Conservation (phyloP, 2,888 invertebrate genomes). For the Oscheius sp. region DNA sequence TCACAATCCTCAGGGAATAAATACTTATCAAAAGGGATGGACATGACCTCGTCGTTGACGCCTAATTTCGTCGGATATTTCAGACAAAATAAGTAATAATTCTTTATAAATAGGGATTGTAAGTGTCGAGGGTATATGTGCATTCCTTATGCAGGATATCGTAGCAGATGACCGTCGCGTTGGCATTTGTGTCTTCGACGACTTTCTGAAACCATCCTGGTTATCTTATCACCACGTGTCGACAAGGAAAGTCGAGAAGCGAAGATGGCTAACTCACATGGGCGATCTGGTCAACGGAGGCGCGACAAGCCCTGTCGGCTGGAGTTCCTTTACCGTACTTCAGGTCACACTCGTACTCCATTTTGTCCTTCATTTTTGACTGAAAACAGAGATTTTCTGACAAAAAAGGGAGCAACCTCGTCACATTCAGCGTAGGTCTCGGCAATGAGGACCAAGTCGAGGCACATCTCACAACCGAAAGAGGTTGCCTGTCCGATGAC, state of each 20-base stretch:
- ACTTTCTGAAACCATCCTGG: slow-evolving; percentile 8
- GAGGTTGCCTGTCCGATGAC: too few relatives aligned
- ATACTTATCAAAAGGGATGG: too few relatives aligned
- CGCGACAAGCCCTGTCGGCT: slow-evolving; percentile 25
- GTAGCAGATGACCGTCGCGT: slow-evolving; percentile 13
- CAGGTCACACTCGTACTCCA: slow-evolving; percentile 17
- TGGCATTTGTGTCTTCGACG: slow-evolving; percentile 5
- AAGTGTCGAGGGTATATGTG: not conserved
- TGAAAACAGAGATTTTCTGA: not conserved
- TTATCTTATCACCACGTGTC: not conserved
- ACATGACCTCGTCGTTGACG: too few relatives aligned
- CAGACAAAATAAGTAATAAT: too few relatives aligned
- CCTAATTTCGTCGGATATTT: too few relatives aligned
- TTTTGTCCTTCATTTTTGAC: slow-evolving; percentile 1
- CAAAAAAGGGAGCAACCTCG: not conserved
- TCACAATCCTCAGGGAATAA: too few relatives aligned
- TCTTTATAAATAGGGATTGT: slow-evolving; percentile 12
- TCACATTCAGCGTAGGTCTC: slow-evolving; percentile 23
- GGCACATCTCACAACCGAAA: slow-evolving; percentile 1
- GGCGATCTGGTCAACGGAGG: slow-evolving; percentile 27
- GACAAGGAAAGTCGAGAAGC: not conserved
- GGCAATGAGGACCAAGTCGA: not conserved
- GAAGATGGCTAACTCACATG: slow-evolving; percentile 21
- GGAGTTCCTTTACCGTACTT: not conserved
- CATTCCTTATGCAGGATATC: slow-evolving; percentile 1